These are phyloP conservation scores for Torymus auratus DNA, from an alignment of 2,888 invertebrate species.

Conservation along the genomic window DNA sequence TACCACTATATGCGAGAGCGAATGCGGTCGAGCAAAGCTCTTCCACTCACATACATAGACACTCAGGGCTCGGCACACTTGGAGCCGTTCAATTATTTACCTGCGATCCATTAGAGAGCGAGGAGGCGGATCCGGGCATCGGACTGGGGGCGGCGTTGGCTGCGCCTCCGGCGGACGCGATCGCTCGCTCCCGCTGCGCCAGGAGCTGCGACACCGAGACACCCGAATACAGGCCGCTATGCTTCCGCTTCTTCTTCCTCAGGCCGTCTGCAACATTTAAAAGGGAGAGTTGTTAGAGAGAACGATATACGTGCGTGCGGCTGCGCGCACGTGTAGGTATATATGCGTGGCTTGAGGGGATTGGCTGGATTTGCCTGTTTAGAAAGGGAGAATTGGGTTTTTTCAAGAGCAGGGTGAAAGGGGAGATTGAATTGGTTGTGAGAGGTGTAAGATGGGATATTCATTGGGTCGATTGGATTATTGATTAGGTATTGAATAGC, in stretches of 20 bases:
- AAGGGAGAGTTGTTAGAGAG: background rate
- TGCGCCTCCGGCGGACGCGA: constrained; percentile 65
- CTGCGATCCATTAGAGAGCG: constrained; percentile 73
- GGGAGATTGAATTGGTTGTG: too few relatives aligned
- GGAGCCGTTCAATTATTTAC: constrained; percentile 63
- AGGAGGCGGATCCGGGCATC: constrained; percentile 56
- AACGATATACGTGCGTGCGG: background rate
- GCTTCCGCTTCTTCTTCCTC: constrained; percentile 81
- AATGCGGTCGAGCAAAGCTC: too few relatives aligned
- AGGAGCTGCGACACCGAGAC: constrained; percentile 83
- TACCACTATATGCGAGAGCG: too few relatives aligned
- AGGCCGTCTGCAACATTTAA: constrained; percentile 76
- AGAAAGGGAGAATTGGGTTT: too few relatives aligned
- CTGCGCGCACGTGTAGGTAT: background rate
- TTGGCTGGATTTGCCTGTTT: too few relatives aligned
- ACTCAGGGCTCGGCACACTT: background rate
- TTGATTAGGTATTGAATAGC: too few relatives aligned
- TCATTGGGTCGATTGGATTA: too few relatives aligned
- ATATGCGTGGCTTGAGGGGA: background rate
- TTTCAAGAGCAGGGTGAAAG: too few relatives aligned
- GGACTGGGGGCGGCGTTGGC: constrained; percentile 52
- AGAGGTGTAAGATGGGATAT: too few relatives aligned
- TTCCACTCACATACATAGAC: too few relatives aligned
- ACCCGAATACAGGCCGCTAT: constrained; percentile 81
- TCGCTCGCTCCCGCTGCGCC: constrained; percentile 80